phyloP scores from a whole-genome alignment of 64 coral and sea anemone genomes.

The Porites australiensis region DNA sequence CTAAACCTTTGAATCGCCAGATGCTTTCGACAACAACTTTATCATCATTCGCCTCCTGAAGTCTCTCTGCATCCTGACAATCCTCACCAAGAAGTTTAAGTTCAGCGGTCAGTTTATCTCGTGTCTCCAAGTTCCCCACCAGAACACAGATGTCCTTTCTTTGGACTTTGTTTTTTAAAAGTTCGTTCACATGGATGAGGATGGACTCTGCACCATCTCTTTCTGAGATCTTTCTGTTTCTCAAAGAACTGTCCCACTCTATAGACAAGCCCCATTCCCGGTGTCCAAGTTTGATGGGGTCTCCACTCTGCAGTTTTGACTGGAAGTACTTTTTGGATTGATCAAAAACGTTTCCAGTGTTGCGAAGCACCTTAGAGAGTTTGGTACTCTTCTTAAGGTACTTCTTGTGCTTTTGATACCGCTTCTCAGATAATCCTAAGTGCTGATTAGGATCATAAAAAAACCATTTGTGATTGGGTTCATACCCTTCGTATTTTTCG shows the following conservation, averaged over 20 bases:
- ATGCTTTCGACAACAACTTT: constrained; percentile 62
- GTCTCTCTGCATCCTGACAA: not conserved
- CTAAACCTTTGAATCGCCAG: constrained; percentile 78
- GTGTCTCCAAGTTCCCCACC: not conserved
- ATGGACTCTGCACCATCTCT: not conserved
- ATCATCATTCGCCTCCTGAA: not conserved
- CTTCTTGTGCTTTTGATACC: not conserved
- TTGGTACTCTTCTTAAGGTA: not conserved
- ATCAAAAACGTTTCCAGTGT: constrained; percentile 66
- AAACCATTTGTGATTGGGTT: constrained; percentile 47
- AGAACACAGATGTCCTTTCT: constrained; percentile 27
- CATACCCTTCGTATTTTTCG: not conserved
- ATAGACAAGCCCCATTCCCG: constrained; percentile 42
- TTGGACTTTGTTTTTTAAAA: not conserved
- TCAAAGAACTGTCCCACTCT: not conserved
- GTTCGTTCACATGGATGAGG: not conserved
- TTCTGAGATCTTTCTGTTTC: not conserved
- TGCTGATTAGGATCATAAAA: constrained; percentile 80
- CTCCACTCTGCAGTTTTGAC: not conserved
- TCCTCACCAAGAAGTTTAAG: not conserved
- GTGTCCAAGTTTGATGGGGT: constrained; percentile 56
- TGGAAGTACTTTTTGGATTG: constrained; percentile 57
- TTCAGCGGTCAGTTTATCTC: not conserved
- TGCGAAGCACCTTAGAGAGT: constrained; percentile 52
- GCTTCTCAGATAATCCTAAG: constrained; percentile 1